phyloP scores from a whole-genome alignment of 2,797 vertebrate genomes.

The Coregonus ussuriensis region DNA sequence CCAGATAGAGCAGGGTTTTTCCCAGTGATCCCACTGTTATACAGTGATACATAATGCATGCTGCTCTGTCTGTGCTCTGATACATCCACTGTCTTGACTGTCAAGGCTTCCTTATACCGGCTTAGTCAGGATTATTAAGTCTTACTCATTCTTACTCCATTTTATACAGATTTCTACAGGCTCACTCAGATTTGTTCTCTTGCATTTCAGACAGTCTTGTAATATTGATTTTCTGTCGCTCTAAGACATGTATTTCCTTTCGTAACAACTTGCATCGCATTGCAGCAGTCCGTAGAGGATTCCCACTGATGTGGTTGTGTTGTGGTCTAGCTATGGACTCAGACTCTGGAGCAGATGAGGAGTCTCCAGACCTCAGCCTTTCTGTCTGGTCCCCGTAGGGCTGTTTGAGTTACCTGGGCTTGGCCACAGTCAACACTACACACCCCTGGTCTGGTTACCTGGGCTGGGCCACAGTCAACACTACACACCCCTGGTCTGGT shows the following conservation, averaged over 20 bases:
- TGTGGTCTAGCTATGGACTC: too few relatives aligned
- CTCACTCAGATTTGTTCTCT: slow-evolving; percentile 65
- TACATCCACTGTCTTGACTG: slow-evolving; percentile 71
- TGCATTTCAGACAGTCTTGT: slow-evolving; percentile 60
- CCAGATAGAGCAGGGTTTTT: slow-evolving; percentile 23
- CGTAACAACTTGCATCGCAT: slow-evolving; percentile 59
- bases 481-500: too few relatives aligned
- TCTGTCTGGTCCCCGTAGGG: too few relatives aligned
- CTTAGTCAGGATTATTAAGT: slow-evolving; percentile 81
- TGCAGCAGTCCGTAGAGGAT: slow-evolving; percentile 56
- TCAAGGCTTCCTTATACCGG: slow-evolving; percentile 67
- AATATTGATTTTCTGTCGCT: slow-evolving; percentile 67
- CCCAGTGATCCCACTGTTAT: slow-evolving; percentile 58
- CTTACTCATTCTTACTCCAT: slow-evolving; percentile 77
- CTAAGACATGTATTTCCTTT: slow-evolving; percentile 68
- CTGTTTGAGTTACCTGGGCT: too few relatives aligned
- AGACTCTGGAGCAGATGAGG: slow-evolving; percentile 30
- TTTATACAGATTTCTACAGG: slow-evolving; percentile 72
- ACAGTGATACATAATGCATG: slow-evolving; percentile 77
- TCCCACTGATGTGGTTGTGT: slow-evolving; percentile 41
- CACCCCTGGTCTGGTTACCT: too few relatives aligned
- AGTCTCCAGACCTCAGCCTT: too few relatives aligned
- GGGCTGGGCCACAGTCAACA: too few relatives aligned
- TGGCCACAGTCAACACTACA: too few relatives aligned
- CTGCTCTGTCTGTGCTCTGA: slow-evolving; percentile 67